These are phyloP conservation scores for Neuroscelio doddi DNA, from an alignment of 2,888 invertebrate species.

Conservation along the genomic window DNA sequence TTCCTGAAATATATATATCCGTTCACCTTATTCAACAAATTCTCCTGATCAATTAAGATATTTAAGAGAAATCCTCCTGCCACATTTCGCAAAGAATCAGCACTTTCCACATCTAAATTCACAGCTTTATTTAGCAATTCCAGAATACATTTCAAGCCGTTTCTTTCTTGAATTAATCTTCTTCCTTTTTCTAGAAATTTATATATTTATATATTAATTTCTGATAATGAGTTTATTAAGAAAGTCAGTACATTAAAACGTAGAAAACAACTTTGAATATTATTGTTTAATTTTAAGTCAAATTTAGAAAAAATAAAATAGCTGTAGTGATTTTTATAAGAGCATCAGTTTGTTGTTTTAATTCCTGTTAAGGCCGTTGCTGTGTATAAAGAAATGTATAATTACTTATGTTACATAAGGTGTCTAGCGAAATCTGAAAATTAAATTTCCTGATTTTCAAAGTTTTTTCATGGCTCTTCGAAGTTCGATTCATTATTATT, in stretches of 20 bases:
- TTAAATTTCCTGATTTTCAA: too few relatives aligned
- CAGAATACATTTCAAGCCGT: slow-evolving; percentile 73
- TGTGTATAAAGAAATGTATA: too few relatives aligned
- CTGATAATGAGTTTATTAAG: background rate
- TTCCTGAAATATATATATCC: slow-evolving; percentile 7
- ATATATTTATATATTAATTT: background rate
- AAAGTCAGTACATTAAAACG: background rate
- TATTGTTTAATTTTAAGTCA: too few relatives aligned
- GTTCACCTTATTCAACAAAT: slow-evolving; percentile 76
- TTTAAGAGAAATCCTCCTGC: slow-evolving; percentile 86
- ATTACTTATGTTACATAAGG: too few relatives aligned
- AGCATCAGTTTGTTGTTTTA: too few relatives aligned
- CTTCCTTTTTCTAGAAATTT: slow-evolving; percentile 61
- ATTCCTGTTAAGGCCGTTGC: too few relatives aligned
- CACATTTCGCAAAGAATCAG: slow-evolving; percentile 76
- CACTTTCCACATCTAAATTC: slow-evolving; percentile 53
- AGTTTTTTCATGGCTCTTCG: too few relatives aligned
- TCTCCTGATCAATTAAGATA: slow-evolving; percentile 83
- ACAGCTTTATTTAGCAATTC: slow-evolving; percentile 57
- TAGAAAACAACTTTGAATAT: too few relatives aligned
- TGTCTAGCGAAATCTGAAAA: too few relatives aligned
- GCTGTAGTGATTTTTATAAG: too few relatives aligned
- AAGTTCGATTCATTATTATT: too few relatives aligned
- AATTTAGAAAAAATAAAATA: too few relatives aligned
- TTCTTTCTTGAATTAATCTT: slow-evolving; percentile 63